A percentile compares a stretch with the other conserved stretches of the same genome.
Evolutionary conservation across 1,140 invertebrate species (phyloP).

Genomic region (Cephus cinctus): DNA sequence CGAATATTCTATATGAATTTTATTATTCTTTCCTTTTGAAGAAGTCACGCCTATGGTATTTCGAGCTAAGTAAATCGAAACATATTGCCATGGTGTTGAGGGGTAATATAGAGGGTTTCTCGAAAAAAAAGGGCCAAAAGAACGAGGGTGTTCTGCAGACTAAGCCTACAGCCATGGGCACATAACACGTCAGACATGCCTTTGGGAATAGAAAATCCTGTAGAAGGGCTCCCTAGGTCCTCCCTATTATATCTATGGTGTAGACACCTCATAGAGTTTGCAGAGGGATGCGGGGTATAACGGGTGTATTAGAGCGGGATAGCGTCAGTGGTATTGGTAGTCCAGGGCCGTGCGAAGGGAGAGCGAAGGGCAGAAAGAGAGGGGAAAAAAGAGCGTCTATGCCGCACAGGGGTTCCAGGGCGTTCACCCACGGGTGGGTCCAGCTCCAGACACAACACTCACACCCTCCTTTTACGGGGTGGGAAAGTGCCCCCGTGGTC

Average conservation of each 20-base stretch:
- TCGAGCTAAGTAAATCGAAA: too few species aligned
- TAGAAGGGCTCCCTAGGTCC: constrained; percentile 17
- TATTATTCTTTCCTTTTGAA: too few species aligned
- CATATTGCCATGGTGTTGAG: constrained; percentile 18
- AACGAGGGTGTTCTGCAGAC: constrained; percentile 11
- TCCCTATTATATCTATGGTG: constrained; percentile 25
- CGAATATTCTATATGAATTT: too few species aligned
- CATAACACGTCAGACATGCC: constrained; percentile 26
- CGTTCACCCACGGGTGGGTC: constrained; percentile 32
- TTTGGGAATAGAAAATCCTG: constrained; percentile 31
- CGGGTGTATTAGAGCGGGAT: constrained; percentile 11
- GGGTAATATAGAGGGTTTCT: neutral
- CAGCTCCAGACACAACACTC: constrained; percentile 43
- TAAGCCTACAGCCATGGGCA: neutral
- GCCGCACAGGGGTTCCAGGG: constrained; percentile 12
- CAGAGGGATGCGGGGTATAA: constrained; percentile 8
- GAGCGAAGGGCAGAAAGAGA: neutral
- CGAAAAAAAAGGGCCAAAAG: constrained; percentile 7
- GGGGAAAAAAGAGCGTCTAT: too few species aligned
- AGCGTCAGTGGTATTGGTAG: constrained; percentile 9
- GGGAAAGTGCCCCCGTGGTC: too few species aligned
- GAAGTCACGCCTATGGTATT: too few species aligned
- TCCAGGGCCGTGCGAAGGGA: neutral
- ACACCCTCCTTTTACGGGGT: constrained; percentile 32
- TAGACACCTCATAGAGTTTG: constrained; percentile 35